Percentiles rank a stretch among this genome's conserved stretches.
These are phyloP conservation scores for Mylabris phalerata DNA, from an alignment of 1,140 invertebrate genomes.

Conservation along the genomic window DNA sequence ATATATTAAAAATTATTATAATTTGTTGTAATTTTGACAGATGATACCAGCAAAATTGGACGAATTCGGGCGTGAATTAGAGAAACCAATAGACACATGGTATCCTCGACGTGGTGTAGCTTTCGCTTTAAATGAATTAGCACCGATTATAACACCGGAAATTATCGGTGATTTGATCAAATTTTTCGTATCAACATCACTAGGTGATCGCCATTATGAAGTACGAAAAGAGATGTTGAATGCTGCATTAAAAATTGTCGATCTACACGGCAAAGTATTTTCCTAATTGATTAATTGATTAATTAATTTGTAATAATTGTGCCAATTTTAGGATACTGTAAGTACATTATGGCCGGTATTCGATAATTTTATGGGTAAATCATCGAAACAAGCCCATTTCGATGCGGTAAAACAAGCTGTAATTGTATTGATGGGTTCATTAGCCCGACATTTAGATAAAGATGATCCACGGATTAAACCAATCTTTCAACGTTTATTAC, in stretches of 20 bases:
- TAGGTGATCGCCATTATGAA: conserved; percentile 75
- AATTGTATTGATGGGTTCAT: conserved; percentile 92
- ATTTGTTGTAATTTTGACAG: conserved; percentile 31
- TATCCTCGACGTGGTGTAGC: conserved; percentile 81
- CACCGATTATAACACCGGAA: conserved; percentile 59
- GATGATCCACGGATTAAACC: conserved; percentile 83
- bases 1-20: too few species aligned
- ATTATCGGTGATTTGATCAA: conserved; percentile 64
- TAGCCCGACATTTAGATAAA: conserved; percentile 90
- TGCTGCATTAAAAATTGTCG: conserved; percentile 85
- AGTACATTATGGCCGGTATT: conserved; percentile 78
- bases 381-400: conserved; percentile 81
- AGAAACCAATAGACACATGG: conserved; percentile 82
- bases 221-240: conserved; percentile 93
- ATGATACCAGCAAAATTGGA: conserved; percentile 83
- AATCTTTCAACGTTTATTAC: conserved; percentile 85
- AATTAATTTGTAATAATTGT: background rate
- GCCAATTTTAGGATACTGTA: conserved; percentile 50
- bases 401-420: conserved; percentile 93
- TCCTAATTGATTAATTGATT: too few species aligned
- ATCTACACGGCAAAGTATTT: conserved; percentile 67
- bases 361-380: conserved; percentile 83
- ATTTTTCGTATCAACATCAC: conserved; percentile 80
- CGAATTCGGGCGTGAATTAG: conserved; percentile 83
- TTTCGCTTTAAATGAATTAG: conserved; percentile 67